These are phyloP conservation scores for Atherix ibis DNA, from an alignment of 2,888 invertebrate species.

Conservation along the genomic window DNA sequence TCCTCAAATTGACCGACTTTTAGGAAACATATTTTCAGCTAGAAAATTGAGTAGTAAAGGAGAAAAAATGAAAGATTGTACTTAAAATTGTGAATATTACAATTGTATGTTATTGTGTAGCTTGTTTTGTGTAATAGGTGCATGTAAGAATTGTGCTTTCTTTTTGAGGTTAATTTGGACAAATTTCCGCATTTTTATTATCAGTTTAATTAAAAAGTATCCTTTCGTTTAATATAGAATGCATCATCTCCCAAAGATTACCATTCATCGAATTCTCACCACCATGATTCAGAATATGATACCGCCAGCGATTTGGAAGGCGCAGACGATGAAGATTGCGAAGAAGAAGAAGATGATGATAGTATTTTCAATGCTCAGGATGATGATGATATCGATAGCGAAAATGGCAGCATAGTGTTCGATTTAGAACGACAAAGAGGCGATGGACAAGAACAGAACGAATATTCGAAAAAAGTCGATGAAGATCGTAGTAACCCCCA, in stretches of 20 bases:
- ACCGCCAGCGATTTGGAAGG: slow-evolving; percentile 33
- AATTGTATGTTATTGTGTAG: no score
- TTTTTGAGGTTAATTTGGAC: no score
- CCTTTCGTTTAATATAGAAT: no score
- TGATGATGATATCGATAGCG: slow-evolving; percentile 19
- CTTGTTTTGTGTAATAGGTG: no score
- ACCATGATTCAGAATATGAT: slow-evolving; percentile 33
- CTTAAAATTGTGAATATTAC: no score
- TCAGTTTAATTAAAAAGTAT: no score
- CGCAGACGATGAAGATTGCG: slow-evolving; percentile 22
- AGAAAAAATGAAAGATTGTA: no score
- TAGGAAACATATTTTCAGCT: no score
- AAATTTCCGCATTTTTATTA: no score
- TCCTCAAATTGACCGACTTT: no score
- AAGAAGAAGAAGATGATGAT: slow-evolving; percentile 23
- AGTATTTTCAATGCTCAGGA: slow-evolving; percentile 19
- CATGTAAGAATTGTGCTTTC: no score
- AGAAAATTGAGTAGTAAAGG: no score
- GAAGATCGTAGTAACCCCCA: slow-evolving; percentile 94
- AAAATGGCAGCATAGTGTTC: slow-evolving; percentile 12
- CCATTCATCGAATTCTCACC: slow-evolving; percentile 22
- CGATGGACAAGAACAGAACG: slow-evolving; percentile 47
- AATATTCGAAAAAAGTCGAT: slow-evolving; percentile 60
- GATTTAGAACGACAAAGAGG: slow-evolving; percentile 45
- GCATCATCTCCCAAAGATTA: slow-evolving; percentile 3